Evolutionary conservation across 2,797 vertebrate genomes (phyloP), one percentile per base, ranked within the genome.

Genomic region (Rhabdophis nuchalis): DNA sequence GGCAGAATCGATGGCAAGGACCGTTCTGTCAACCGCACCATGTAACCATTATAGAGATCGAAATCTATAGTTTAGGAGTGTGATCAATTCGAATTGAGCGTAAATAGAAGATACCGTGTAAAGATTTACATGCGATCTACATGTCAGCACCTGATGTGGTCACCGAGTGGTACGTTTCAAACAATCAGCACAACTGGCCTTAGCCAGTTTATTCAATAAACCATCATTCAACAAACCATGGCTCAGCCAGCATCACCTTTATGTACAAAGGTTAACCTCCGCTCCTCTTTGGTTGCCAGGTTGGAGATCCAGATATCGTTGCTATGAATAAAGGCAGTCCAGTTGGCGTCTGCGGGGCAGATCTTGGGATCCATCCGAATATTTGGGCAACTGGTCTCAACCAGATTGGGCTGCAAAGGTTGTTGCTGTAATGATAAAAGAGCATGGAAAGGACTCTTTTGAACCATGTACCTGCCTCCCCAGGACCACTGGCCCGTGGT

Each of bases 291-390:
- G 41, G 97, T 97, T 95, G 97, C 96, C 36, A 98, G 96, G 90
- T 98, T 98, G 41, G 97, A 97, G 91, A 98, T 95, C 98, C 98
- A 98, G 93, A 98, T 97, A 92, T 98, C 98, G 88, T 97, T 98
- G 96, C 97, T 97, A 16, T 98, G 98, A 92, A 98, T 97, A 95
- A 98, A 98, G 0, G 98, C 98, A 96, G 98, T 97, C 98, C 98
- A 98, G 92, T 97, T 97, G 89, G 98, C 97, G 95, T 98, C 98
- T 92, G 97, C 98, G 25, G 98, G 98, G 94, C 98, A 98, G 56
- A 98, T 95, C 92, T 98, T 98, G 92, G 98, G 98, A 96, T 98
- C 98, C 98, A 98, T 98, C 85, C 97, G 97, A 95, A 98, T 98
- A 89, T 98, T 98, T 41, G 97, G 97, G 95, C 98, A 98, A 94